Evolutionary conservation across 1,140 invertebrate species (phyloP).

Genomic region (Protaetia brevitarsis): DNA sequence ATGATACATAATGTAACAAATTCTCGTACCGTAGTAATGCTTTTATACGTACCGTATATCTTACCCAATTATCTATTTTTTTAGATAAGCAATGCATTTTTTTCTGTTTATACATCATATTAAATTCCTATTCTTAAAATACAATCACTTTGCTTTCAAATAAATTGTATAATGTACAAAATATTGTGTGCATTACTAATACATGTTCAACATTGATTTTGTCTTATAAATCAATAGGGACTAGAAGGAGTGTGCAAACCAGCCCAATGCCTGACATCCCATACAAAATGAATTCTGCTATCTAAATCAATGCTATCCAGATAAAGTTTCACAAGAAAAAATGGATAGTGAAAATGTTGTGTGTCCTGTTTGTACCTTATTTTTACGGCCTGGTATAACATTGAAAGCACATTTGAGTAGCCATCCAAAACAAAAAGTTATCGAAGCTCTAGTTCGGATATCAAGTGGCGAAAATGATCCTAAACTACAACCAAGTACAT

Average conservation of each 20-base stretch:
- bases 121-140: constrained; percentile 1
- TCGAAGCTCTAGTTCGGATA: constrained; percentile 69
- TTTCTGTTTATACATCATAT: neutral
- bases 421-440: constrained; percentile 82
- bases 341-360: constrained; percentile 47
- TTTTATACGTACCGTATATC: neutral
- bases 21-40: neutral
- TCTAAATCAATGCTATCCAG: neutral
- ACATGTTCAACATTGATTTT: constrained; percentile 39
- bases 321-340: constrained; percentile 24
- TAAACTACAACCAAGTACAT: neutral
- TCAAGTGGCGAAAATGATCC: constrained; percentile 24
- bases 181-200: neutral
- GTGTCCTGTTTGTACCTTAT: constrained; percentile 81
- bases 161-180: neutral
- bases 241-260: constrained; percentile 29
- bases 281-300: neutral
- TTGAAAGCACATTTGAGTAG: constrained; percentile 75
- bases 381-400: constrained; percentile 74
- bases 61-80: neutral
- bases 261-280: constrained; percentile 4
- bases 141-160: neutral
- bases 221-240: constrained; percentile 40
- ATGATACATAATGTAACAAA: neutral
- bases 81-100: neutral